phyloP scores from a whole-genome alignment of 1,140 invertebrate species.

The Kradibia gibbosae region DNA sequence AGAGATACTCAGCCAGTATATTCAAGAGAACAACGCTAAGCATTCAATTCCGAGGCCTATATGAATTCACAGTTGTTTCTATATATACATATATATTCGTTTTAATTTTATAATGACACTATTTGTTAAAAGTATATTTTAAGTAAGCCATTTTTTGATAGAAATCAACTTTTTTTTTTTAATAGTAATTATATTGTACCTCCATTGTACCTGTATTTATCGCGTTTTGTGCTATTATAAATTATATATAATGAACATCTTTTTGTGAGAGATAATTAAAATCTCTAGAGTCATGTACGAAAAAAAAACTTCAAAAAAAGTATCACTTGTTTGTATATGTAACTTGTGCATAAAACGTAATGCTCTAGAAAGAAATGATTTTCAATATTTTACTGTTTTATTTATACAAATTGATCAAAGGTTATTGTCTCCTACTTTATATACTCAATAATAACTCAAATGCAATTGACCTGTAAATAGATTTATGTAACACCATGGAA shows the following conservation, averaged over 20 bases:
- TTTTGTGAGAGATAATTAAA: slow-evolving; percentile 13
- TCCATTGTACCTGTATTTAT: slow-evolving; percentile 49
- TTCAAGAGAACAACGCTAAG: slow-evolving; percentile 46
- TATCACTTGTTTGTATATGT: neutral
- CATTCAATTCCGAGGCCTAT: slow-evolving; percentile 54
- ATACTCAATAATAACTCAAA: slow-evolving; percentile 20
- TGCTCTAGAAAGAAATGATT: neutral
- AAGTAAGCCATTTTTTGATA: slow-evolving; percentile 37
- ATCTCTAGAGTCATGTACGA: slow-evolving; percentile 20
- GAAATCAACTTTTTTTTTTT: slow-evolving; percentile 19
- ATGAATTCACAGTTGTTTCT: slow-evolving; percentile 45
- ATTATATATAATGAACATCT: slow-evolving; percentile 36
- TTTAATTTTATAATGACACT: slow-evolving; percentile 39
- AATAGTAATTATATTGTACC: slow-evolving; percentile 44
- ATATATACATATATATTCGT: neutral
- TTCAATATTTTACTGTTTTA: slow-evolving; percentile 15
- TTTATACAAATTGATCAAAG: neutral
- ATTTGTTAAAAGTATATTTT: slow-evolving; percentile 48
- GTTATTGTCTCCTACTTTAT: neutral
- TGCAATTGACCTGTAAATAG: slow-evolving; percentile 37
- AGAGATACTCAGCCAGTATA: slow-evolving; percentile 55
- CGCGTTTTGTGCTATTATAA: slow-evolving; percentile 42
- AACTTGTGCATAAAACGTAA: slow-evolving; percentile 1
- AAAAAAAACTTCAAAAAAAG: slow-evolving; percentile 10
- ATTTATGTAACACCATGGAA: neutral